phyloP scores from a whole-genome alignment of 2,797 vertebrate species.

The Cuculus canorus region DNA sequence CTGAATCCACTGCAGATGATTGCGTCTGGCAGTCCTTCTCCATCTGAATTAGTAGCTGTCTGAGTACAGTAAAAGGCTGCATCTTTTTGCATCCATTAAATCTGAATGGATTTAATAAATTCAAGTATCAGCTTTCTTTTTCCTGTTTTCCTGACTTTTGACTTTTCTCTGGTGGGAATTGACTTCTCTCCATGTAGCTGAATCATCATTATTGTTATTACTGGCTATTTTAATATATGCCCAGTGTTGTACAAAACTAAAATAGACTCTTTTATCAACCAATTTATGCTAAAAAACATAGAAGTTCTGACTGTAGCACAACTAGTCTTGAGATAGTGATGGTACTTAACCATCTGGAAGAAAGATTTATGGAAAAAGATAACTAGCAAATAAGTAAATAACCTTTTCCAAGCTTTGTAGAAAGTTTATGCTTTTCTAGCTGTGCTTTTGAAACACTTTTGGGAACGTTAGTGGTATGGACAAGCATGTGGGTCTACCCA shows the following conservation, averaged over 20 bases:
- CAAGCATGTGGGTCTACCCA: accelerated
- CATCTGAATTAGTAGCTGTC: not conserved
- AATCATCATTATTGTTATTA: not conserved
- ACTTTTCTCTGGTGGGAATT: not conserved
- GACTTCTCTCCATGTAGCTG: not conserved
- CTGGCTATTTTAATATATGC: not conserved
- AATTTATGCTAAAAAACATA: not conserved
- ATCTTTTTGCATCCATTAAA: not conserved
- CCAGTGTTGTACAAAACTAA: not conserved
- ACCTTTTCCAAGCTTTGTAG: not conserved
- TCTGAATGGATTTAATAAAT: not conserved
- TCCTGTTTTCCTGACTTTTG: not conserved
- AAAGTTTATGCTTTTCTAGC: not conserved
- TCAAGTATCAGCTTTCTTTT: not conserved
- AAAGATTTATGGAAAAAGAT: not conserved
- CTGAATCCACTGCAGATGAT: conserved; percentile 7
- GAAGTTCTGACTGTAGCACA: not conserved
- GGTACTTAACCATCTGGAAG: not conserved
- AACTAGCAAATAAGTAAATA: not conserved
- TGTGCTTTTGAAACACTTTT: not conserved
- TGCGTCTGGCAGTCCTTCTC: conserved; percentile 14
- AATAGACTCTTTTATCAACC: not conserved
- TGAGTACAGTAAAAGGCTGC: not conserved
- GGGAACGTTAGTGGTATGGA: accelerated
- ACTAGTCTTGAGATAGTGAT: not conserved